Conservation (phyloP, 2,797 vertebrate genomes). For the Acrossocheilus fasciatus region DNA sequence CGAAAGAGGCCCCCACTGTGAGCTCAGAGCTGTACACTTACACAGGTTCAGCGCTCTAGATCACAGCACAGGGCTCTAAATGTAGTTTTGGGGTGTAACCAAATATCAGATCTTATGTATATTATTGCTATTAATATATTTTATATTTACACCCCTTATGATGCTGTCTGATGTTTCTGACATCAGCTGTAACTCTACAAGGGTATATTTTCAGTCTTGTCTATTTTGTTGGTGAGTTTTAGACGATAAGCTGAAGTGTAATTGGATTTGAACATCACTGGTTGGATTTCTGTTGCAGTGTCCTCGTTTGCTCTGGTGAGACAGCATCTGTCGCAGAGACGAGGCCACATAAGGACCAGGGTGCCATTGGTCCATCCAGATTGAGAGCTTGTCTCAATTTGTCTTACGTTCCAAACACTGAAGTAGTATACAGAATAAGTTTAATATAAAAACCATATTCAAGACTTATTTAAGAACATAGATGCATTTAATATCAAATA, state of each 20-base stretch:
- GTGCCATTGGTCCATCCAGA: slow-evolving; percentile 1
- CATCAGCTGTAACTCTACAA: neutral
- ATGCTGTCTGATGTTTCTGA: neutral
- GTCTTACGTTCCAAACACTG: neutral
- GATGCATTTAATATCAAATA: neutral
- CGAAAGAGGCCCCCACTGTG: slow-evolving; percentile 63
- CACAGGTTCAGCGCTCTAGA: neutral
- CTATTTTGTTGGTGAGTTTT: slow-evolving; percentile 15
- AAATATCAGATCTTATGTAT: neutral
- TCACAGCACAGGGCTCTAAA: neutral
- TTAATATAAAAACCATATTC: neutral
- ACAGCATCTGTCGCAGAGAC: slow-evolving; percentile 69
- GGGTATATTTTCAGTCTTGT: neutral
- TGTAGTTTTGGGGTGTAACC: neutral
- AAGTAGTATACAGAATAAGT: neutral
- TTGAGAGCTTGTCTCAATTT: neutral
- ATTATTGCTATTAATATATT: neutral
- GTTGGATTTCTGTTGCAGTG: slow-evolving; percentile 75
- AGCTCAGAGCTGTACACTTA: slow-evolving; percentile 43
- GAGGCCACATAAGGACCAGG: slow-evolving; percentile 2
- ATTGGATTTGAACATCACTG: slow-evolving; percentile 78
- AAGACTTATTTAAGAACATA: neutral
- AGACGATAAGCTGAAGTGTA: slow-evolving; percentile 66
- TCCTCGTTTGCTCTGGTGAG: slow-evolving; percentile 70
- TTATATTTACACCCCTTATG: neutral